Percentiles rank a stretch among this genome's conserved stretches.
Evolutionary conservation across 2,797 vertebrate species (phyloP).

Genomic region (Oreochromis grahami): DNA sequence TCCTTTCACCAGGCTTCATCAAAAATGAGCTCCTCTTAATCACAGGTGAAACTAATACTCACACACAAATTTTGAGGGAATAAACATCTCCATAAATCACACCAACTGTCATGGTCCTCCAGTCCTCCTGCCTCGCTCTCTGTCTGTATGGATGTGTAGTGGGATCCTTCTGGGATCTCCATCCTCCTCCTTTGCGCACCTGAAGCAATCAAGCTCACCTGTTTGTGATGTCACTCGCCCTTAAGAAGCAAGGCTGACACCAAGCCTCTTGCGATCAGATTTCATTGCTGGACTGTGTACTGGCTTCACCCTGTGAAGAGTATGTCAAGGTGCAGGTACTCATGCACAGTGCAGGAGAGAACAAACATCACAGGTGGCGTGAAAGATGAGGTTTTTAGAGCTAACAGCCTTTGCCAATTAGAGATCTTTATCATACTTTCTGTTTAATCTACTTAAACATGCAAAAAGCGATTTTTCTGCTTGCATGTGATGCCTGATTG

Average conservation of each 20-base stretch:
- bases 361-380: not conserved
- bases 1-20: rapidly evolving
- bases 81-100: not conserved
- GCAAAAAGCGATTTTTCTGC: rapidly evolving
- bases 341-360: not conserved
- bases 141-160: not conserved
- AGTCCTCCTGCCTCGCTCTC: not conserved
- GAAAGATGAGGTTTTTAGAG: not conserved
- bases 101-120: not conserved
- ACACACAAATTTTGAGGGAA: not conserved
- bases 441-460: rapidly evolving
- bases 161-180: not conserved
- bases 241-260: not conserved
- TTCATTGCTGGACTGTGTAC: not conserved
- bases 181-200: not conserved
- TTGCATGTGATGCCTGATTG: not conserved
- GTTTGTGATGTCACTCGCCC: not conserved
- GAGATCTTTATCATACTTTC: rapidly evolving
- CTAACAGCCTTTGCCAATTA: rapidly evolving
- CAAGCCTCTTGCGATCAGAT: rapidly evolving
- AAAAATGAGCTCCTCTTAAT: no score
- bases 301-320: not conserved
- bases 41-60: no score
- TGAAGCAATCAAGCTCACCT: not conserved
- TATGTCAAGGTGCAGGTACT: rapidly evolving